Percentiles rank a stretch among this genome's conserved stretches.
Evolutionary conservation across 2,888 invertebrate genomes (phyloP).

Genomic region (Rhopalosiphum nymphaeae): DNA sequence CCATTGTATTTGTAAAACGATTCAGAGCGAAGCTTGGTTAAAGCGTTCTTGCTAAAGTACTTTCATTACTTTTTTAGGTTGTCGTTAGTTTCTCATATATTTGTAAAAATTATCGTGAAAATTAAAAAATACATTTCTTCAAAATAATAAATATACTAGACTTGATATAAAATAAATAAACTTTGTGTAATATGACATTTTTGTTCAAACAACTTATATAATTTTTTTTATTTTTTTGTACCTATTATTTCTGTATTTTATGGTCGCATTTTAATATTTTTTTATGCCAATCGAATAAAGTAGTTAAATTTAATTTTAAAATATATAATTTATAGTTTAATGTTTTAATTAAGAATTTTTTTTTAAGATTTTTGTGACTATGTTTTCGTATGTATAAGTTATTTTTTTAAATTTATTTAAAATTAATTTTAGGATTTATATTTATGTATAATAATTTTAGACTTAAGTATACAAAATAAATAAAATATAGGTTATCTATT

Average conservation of each 20-base stretch:
- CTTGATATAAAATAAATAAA: background rate
- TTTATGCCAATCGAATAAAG: background rate
- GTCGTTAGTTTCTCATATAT: background rate
- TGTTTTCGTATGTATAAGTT: background rate
- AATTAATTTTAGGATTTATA: background rate
- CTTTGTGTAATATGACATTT: background rate
- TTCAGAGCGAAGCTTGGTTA: background rate
- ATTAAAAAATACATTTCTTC: background rate
- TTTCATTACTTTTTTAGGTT: background rate
- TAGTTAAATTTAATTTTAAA: background rate
- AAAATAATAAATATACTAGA: background rate
- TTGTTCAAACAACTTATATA: background rate
- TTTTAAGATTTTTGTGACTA: background rate
- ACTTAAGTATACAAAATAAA: background rate
- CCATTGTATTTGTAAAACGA: background rate
- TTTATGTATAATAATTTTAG: background rate
- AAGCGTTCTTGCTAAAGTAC: background rate
- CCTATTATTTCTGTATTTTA: background rate
- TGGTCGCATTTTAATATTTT: background rate
- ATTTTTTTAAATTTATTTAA: background rate
- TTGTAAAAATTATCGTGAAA: background rate
- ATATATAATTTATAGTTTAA: background rate
- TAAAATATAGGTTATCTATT: background rate
- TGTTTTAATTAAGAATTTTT: background rate
- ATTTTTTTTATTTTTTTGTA: background rate